Evolutionary conservation across 2,113 vertebrate species (phyloP).

Genomic region (Syngnathoides biaculeatus): DNA sequence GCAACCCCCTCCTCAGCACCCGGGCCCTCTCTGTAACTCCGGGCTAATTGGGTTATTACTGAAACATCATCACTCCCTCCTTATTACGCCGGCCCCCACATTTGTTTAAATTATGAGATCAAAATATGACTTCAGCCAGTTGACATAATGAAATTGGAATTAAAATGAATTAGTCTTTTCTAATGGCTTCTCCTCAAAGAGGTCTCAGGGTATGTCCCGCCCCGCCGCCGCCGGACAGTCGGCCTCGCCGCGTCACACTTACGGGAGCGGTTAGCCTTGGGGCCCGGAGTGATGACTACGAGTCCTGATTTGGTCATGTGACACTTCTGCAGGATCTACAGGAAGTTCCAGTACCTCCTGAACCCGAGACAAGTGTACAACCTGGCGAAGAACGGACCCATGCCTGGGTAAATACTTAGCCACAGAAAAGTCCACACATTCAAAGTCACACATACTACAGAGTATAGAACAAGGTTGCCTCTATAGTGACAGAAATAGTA

Average conservation of each 20-base stretch:
- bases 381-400: conserved; percentile 87
- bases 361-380: conserved; percentile 94
- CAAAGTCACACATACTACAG: too few species aligned
- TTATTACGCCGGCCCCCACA: conserved; percentile 65
- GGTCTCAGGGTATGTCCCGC: conserved; percentile 47
- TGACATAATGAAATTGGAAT: conserved; percentile 78
- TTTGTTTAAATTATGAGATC: conserved; percentile 76
- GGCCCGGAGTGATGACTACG: not conserved
- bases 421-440: not conserved
- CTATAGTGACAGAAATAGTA: too few species aligned
- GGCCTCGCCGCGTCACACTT: conserved; percentile 12
- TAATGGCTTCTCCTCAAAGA: conserved; percentile 71
- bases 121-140: conserved; percentile 76
- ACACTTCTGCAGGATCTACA: conserved; percentile 81
- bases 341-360: conserved; percentile 92
- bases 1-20: conserved; percentile 38
- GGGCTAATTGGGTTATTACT: conserved; percentile 79
- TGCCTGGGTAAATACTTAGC: conserved; percentile 79
- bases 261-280: not conserved
- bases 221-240: conserved; percentile 44
- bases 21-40: conserved; percentile 50
- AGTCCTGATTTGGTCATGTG: not conserved
- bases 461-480: too few species aligned
- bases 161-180: conserved; percentile 78
- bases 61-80: conserved; percentile 73